Base-by-base conservation (phyloP, 1,140 invertebrate species). In the Tachypleus tridentatus region DNA sequence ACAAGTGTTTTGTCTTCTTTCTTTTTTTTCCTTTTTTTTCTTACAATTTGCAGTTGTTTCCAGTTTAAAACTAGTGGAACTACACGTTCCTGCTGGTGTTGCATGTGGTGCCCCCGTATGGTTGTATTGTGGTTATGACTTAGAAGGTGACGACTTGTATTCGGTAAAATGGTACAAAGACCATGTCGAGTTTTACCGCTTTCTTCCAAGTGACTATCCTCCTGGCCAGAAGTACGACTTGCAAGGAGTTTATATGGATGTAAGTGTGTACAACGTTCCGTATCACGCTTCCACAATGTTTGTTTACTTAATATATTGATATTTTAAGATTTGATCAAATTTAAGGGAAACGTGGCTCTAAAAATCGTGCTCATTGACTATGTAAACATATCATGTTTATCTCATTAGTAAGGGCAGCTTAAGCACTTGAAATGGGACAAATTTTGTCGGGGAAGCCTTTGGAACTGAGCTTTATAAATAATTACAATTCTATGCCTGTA, bases 91-190 rank as follows among this genome's bases (percentile, higher is more conserved):
- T 6, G 59, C 53, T 9, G 62, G 60, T 9, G 65, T 63, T 49
- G 11, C 48, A 10, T 56, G 58, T 57, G 67, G 67, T 29, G 53
- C 58, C 49, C 58, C 64, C 4, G 70, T 75, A 7, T 65, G 66
- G 57, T 65, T 78, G 49, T 71, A 71, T 9, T 78, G 77, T 66
- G 69, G 74, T 58, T 77, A 75, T 65, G 75, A 78, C 69, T 64
- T 78, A 59, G 75, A 77, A 65, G 65, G 67, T 9, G 76, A 76
- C 60, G 53, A 64, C 5, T 64, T 78, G 61, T 77, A 78, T 67
- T 74, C 75, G 5, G 73, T 77, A 59, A 78, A 78, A 71, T 78
- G 75, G 75, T 69, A 69, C 58, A 69, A 68, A 60, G 68, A 69
- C 51, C 65, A 69, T 60, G 57, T 69, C 4, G 68, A 69, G 54